Evolutionary conservation across 1,140 invertebrate genomes (phyloP).

Genomic region (Berghia stephanieae): DNA sequence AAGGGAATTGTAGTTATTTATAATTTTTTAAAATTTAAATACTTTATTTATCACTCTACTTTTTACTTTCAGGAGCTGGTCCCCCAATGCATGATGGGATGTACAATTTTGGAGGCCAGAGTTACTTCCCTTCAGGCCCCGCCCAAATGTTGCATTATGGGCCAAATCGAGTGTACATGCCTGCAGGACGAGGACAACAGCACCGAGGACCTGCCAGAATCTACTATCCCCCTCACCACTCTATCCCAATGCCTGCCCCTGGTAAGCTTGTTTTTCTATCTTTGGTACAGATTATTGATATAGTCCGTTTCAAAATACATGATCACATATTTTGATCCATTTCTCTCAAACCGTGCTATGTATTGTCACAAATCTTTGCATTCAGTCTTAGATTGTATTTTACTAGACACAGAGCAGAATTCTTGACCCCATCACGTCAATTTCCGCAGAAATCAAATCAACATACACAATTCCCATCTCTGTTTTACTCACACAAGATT

Average conservation of each 20-base stretch:
- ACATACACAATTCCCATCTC: no score
- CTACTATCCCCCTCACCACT: slow-evolving; percentile 41
- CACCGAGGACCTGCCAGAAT: slow-evolving; percentile 41
- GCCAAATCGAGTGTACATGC: slow-evolving; percentile 37
- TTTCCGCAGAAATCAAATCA: no score
- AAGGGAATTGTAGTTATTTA: no score
- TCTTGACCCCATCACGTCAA: no score
- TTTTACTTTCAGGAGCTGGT: background rate
- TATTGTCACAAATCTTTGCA: no score
- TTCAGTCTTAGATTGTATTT: no score
- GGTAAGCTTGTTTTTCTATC: slow-evolving; percentile 11
- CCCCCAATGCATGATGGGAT: background rate
- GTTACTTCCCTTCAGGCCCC: slow-evolving; percentile 35
- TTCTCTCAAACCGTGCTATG: background rate
- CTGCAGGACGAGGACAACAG: slow-evolving; percentile 40
- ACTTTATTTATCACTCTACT: no score
- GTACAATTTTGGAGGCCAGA: slow-evolving; percentile 35
- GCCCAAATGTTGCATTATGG: slow-evolving; percentile 41
- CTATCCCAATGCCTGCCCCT: slow-evolving; percentile 37
- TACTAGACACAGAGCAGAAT: no score
- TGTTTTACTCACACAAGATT: no score
- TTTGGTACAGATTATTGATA: background rate
- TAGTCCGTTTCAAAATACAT: background rate
- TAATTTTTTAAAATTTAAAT: no score
- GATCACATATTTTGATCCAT: background rate